phyloP scores from a whole-genome alignment of 2,113 vertebrate species.

The Ondatra zibethicus region DNA sequence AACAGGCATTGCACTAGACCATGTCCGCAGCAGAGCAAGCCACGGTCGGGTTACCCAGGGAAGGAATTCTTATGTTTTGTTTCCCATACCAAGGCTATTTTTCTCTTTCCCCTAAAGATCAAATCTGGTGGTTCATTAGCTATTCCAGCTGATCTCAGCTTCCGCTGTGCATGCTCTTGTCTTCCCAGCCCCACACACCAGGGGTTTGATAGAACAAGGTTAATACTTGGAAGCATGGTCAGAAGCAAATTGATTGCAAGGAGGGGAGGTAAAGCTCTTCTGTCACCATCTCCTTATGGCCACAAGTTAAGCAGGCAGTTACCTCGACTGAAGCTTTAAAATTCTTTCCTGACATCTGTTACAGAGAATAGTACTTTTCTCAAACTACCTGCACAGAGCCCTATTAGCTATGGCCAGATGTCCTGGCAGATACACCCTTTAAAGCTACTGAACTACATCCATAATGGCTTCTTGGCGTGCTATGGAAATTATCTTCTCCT shows the following conservation, averaged over 20 bases:
- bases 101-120: slow-evolving; percentile 64
- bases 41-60: background rate
- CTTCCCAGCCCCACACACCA: slow-evolving; percentile 61
- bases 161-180: slow-evolving; percentile 54
- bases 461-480: background rate
- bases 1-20: slow-evolving; percentile 74
- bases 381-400: background rate
- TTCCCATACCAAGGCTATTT: slow-evolving; percentile 64
- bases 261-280: slow-evolving; percentile 43
- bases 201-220: slow-evolving; percentile 76
- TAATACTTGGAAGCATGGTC: slow-evolving; percentile 67
- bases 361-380: slow-evolving; percentile 51
- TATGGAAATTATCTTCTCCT: slow-evolving; percentile 31
- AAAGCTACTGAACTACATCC: background rate
- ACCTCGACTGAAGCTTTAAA: slow-evolving; percentile 41
- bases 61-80: slow-evolving; percentile 65
- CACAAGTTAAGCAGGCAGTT: slow-evolving; percentile 54
- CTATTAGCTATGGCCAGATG: slow-evolving; percentile 27
- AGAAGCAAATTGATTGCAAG: slow-evolving; percentile 74
- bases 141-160: slow-evolving; percentile 75
- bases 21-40: slow-evolving; percentile 37
- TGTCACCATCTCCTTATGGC: slow-evolving; percentile 59
- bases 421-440: background rate
- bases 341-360: slow-evolving; percentile 29
- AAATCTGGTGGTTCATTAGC: slow-evolving; percentile 72